A percentile compares a stretch with the other conserved stretches of the same genome.
Conservation (phyloP, 2,888 invertebrate species). For the Ceriagrion tenellum region DNA sequence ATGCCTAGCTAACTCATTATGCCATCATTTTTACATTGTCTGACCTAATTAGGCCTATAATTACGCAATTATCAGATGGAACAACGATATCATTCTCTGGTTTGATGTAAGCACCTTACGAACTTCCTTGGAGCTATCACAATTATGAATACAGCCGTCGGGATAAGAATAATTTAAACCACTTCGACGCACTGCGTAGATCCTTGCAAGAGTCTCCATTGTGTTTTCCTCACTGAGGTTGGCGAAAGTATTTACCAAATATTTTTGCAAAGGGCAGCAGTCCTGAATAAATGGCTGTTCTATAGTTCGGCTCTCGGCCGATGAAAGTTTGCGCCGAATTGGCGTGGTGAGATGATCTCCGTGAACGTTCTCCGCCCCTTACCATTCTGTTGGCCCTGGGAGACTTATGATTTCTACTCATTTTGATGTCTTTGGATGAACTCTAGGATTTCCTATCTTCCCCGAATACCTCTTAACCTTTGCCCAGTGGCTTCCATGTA, state of each 20-base stretch:
- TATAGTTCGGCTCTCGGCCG: not conserved
- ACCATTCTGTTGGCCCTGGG: not conserved
- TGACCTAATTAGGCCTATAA: too few relatives aligned
- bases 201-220: too few relatives aligned
- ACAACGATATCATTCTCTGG: too few relatives aligned
- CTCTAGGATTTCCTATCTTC: not conserved
- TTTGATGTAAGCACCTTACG: too few relatives aligned
- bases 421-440: not conserved
- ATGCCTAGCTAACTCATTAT: too few relatives aligned
- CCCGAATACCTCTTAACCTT: not conserved
- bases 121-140: too few relatives aligned
- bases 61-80: too few relatives aligned
- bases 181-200: too few relatives aligned
- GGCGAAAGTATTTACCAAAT: not conserved
- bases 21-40: too few relatives aligned
- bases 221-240: not conserved
- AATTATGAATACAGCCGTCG: too few relatives aligned
- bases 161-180: too few relatives aligned
- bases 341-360: not conserved
- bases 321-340: not conserved
- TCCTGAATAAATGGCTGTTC: not conserved
- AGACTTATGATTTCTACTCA: constrained; percentile 18
- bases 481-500: not conserved
- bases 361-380: not conserved
- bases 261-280: not conserved